A percentile compares a stretch with the other conserved stretches of the same genome.
phyloP scores from a whole-genome alignment of 2,113 vertebrate genomes.

The Neogale vison region DNA sequence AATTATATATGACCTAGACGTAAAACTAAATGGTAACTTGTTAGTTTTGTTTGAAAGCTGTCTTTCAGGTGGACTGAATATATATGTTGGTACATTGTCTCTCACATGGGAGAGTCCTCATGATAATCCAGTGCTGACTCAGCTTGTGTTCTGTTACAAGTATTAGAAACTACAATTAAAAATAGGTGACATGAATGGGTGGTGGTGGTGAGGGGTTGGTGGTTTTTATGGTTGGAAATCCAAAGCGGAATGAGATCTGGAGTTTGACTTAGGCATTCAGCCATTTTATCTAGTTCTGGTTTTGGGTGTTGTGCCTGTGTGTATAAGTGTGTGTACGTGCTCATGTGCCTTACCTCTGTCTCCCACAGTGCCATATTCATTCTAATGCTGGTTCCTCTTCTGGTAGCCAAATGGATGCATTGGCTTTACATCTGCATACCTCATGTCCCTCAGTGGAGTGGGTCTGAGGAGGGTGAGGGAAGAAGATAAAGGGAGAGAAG shows the following conservation, averaged over 20 bases:
- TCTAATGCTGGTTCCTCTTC: neutral
- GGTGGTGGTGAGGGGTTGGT: neutral
- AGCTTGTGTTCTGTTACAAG: neutral
- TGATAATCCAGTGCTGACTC: neutral
- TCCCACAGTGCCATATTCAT: neutral
- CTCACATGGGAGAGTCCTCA: neutral
- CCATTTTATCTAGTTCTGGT: neutral
- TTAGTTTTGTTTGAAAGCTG: conserved; percentile 32
- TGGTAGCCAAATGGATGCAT: neutral
- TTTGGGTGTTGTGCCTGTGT: neutral
- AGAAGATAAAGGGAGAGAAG: neutral
- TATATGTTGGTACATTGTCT: neutral
- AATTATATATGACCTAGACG: neutral
- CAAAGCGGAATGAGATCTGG: neutral
- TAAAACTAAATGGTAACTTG: neutral
- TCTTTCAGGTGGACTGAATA: neutral
- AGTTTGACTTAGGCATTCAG: neutral
- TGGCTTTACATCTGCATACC: neutral
- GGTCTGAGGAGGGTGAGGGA: neutral
- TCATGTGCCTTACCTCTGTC: neutral
- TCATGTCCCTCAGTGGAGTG: neutral
- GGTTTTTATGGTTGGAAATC: neutral
- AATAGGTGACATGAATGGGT: neutral
- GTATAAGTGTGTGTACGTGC: rapidly evolving
- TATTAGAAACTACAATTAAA: neutral